Evolutionary conservation across 1,140 invertebrate genomes (phyloP), one percentile per base, ranked within the genome.

Genomic region (Zaprionus ghesquierei): DNA sequence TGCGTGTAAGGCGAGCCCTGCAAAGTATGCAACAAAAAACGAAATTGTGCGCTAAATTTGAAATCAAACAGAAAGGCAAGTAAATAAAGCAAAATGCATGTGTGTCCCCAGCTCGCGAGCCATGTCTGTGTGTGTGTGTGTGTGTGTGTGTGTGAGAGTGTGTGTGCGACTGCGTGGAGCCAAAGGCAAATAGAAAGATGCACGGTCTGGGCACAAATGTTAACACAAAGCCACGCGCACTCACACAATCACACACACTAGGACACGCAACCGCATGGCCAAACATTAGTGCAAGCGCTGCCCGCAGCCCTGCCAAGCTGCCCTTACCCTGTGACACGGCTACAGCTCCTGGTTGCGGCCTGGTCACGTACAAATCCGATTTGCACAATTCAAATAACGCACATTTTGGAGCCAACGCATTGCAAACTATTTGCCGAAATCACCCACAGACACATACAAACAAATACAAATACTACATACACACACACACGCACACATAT

Each of bases 331-430:
- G n/a, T n/a, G n/a, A n/a, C n/a, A n/a, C n/a, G n/a, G 15, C 4
- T 5, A 10, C 25, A 33, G 27, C 13, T 15, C 49, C 15, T 13
- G 20, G 5, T 59, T 65, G 25, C 35, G 65, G 56, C 65, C 58
- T 72, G 69, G 75, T 69, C 82, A 87, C 82, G 82, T 87, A 89
- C 76, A 89, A 89, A 89, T 87, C 76, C 84, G 82, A 89, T 87
- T 87, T 84, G 59, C 82, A 74, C 84, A 89, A 89, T 89, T 79
- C 84, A 87, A 87, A 87, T 87, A 87, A 68, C 79, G 69, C 70
- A 58, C 38, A 79, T 87, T 87, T 82, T 53, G 79, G 73, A 53
- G 49, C 41, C 18, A 56, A 76, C 70, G 79, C 66, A 81, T 63
- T 38, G 59, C 49, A 74, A 76, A 73, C 63, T 87, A 84, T 87